Conservation (phyloP, 2,113 vertebrate species). For the Bolborhynchus lineola region DNA sequence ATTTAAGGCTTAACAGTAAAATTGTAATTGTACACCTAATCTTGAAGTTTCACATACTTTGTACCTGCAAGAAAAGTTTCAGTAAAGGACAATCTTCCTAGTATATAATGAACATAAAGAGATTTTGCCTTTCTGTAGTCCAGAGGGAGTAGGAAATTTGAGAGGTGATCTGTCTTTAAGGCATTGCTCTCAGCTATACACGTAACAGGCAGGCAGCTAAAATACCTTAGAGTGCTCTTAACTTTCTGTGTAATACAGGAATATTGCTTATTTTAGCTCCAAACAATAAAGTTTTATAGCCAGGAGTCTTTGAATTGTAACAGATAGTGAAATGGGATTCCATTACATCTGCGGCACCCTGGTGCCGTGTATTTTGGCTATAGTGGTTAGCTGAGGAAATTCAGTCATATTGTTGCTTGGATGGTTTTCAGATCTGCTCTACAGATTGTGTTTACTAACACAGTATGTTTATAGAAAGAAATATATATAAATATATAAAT, state of each 20-base stretch:
- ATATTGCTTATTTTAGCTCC: not conserved
- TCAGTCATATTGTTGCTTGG: not conserved
- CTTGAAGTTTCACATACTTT: not conserved
- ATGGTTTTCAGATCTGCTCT: not conserved
- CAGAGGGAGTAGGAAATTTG: not conserved
- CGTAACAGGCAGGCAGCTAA: not conserved
- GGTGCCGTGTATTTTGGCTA: not conserved
- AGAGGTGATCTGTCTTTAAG: not conserved
- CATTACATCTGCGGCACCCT: not conserved
- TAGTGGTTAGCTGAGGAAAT: not conserved
- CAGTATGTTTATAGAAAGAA: not conserved
- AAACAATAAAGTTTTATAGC: not conserved
- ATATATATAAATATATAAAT: not conserved
- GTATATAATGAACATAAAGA: not conserved
- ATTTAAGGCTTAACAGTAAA: not conserved
- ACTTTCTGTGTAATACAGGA: not conserved
- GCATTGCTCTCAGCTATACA: not conserved
- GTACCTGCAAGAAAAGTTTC: not conserved
- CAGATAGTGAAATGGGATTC: not conserved
- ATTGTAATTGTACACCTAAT: not conserved
- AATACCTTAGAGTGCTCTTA: not conserved
- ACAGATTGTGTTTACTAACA: not conserved
- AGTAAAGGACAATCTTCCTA: not conserved
- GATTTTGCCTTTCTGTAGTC: not conserved
- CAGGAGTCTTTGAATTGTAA: not conserved